Base-by-base conservation (phyloP, 2,797 vertebrate species). In the Acestrorhynchus altus region DNA sequence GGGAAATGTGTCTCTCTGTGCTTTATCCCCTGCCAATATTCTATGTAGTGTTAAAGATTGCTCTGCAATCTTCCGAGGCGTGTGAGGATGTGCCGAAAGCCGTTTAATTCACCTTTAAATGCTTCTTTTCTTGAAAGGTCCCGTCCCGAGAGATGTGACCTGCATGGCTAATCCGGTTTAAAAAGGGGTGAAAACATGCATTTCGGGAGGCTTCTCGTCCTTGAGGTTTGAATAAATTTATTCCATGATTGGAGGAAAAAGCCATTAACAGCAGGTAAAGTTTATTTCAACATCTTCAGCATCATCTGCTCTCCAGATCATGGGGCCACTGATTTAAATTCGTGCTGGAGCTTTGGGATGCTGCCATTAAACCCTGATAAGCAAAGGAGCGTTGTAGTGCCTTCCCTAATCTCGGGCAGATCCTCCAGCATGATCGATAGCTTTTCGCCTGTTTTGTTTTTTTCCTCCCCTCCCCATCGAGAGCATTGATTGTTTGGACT, bases 111-210 rank as follows among this genome's bases (percentile, higher is more conserved):
- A 86, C 87, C 89, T 92, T 90, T 89, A 91, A 92, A 92, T 86
- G 85, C 87, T 83, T 85, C 88, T 89, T 89, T 88, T 83, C 87
- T 90, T 86, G 72, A 69, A 90, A 89, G 82, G 86, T 90, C 84
- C 79, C 83, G 87, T 87, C 84, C 89, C 83, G 83, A 73, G 86
- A 86, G 88, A 89, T 90, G 91, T 91, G 90, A 90, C 89, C 86
- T 35, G 89, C 91, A 91, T 92, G 89, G 91, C 92, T 92, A 91
- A 94, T 91, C 89, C 82, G 79, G 85, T 88, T 90, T 90, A 91
- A 92, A 89, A 46, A 52, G 88, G 88, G 31, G 31, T 35, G 31
- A 35, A 35, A 35, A 35, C 31, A 35, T 35, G 31, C 88, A 91
- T 91, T 88, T 87, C 31, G 77, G 77, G 83, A 61, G 71, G 84